Conservation (phyloP, 1,140 invertebrate genomes). For the Drosophila azteca region DNA sequence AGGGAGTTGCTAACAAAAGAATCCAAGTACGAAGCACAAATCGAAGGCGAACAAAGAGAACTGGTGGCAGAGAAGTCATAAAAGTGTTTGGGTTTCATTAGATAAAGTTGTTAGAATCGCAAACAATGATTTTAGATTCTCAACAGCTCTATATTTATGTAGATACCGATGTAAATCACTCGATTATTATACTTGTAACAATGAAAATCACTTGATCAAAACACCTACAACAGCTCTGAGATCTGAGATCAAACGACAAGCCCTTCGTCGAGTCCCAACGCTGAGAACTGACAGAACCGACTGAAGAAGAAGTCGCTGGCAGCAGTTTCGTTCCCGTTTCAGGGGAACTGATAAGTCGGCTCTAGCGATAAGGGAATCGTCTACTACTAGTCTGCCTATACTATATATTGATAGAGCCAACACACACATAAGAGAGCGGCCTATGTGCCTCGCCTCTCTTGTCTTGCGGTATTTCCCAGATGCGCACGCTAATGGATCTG, state of each 20-base stretch:
- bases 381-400: constrained; percentile 6
- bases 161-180: background rate
- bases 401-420: constrained; percentile 3
- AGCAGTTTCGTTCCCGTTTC: constrained; percentile 14
- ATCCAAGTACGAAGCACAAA: background rate
- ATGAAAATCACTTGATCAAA: too few relatives aligned
- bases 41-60: background rate
- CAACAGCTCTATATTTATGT: background rate
- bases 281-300: too few relatives aligned
- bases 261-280: too few relatives aligned
- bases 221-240: too few relatives aligned
- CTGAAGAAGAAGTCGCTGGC: too few relatives aligned
- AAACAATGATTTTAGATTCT: constrained; percentile 28
- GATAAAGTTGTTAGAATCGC: constrained; percentile 17
- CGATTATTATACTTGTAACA: too few relatives aligned
- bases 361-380: constrained; percentile 34
- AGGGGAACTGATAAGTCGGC: constrained; percentile 30
- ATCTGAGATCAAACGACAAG: too few relatives aligned
- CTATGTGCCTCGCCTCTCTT: too few relatives aligned
- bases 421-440: background rate
- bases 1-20: constrained; percentile 4
- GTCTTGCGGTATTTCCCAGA: constrained; percentile 14
- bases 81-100: background rate
- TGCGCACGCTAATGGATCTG: constrained; percentile 44
- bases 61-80: constrained; percentile 27